phyloP scores from a whole-genome alignment of 2,888 invertebrate species.

The Cecidostiba fungosa region DNA sequence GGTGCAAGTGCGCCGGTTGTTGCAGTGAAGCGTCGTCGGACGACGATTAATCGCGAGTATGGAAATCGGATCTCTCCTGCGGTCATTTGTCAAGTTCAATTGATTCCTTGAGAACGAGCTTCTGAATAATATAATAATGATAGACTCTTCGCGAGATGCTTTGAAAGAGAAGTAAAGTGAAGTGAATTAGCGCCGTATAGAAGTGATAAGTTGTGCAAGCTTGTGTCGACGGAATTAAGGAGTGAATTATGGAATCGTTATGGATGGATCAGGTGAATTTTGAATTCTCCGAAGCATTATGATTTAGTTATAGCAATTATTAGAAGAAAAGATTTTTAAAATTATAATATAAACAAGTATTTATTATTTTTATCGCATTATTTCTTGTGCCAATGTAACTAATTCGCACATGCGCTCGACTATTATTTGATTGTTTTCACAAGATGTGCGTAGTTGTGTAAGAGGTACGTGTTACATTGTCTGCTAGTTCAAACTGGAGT shows the following conservation, averaged over 20 bases:
- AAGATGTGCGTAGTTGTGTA: slow-evolving; percentile 17
- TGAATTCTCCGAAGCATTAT: background rate
- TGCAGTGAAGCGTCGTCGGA: background rate
- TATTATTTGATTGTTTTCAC: slow-evolving; percentile 49
- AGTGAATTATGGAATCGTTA: background rate
- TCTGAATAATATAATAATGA: background rate
- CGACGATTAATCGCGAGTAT: slow-evolving; percentile 30
- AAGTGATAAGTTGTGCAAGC: background rate
- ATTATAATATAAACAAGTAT: too few species aligned
- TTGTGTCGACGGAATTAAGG: background rate
- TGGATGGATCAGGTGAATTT: background rate
- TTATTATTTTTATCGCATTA: too few species aligned
- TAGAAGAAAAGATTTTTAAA: background rate
- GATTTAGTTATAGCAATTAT: background rate
- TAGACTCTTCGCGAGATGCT: background rate
- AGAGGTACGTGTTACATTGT: background rate
- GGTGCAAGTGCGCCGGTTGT: background rate
- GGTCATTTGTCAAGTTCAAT: slow-evolving; percentile 28
- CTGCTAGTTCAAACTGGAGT: background rate
- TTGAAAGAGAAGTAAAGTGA: background rate
- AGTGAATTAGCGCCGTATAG: background rate
- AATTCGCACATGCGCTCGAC: slow-evolving; percentile 15
- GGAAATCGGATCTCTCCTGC: slow-evolving; percentile 7
- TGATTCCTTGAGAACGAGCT: slow-evolving; percentile 14
- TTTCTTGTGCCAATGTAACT: slow-evolving; percentile 19